Evolutionary conservation across 2,113 vertebrate species (phyloP).

Genomic region (Daphoenositta chrysoptera): DNA sequence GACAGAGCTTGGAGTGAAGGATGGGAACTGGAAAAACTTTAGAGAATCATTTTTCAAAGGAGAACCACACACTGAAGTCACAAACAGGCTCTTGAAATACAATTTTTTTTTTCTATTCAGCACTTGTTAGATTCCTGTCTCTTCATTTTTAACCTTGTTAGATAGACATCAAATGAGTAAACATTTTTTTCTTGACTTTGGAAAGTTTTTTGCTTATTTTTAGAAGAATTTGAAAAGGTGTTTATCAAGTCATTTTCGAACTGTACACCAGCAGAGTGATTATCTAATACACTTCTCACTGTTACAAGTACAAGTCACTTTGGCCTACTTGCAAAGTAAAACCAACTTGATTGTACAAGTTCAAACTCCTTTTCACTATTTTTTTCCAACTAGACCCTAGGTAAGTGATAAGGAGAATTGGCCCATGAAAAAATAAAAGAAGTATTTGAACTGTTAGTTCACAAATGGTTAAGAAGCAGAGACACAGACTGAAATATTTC

Average conservation of each 20-base stretch:
- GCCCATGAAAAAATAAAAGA: neutral
- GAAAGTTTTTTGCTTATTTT: neutral
- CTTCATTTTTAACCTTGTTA: neutral
- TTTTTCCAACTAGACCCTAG: neutral
- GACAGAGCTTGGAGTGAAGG: neutral
- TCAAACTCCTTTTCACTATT: neutral
- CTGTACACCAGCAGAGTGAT: neutral
- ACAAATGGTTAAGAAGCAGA: neutral
- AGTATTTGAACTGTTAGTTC: neutral
- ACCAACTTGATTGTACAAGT: neutral
- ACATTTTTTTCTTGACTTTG: neutral
- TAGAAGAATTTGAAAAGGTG: neutral
- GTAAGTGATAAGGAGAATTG: neutral
- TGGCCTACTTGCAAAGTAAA: neutral
- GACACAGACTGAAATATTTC: slow-evolving; percentile 9
- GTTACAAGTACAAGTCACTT: neutral
- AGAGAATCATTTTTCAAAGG: slow-evolving; percentile 6
- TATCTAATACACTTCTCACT: neutral
- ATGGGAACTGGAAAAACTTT: neutral
- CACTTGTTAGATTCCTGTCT: neutral
- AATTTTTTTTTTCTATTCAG: neutral
- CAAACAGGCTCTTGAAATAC: neutral
- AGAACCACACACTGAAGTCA: neutral
- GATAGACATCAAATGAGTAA: neutral
- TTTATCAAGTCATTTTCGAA: neutral